Evolutionary conservation across 64 coral and sea anemone genomes (phyloP).

Genomic region (Stichodactyla helianthus): DNA sequence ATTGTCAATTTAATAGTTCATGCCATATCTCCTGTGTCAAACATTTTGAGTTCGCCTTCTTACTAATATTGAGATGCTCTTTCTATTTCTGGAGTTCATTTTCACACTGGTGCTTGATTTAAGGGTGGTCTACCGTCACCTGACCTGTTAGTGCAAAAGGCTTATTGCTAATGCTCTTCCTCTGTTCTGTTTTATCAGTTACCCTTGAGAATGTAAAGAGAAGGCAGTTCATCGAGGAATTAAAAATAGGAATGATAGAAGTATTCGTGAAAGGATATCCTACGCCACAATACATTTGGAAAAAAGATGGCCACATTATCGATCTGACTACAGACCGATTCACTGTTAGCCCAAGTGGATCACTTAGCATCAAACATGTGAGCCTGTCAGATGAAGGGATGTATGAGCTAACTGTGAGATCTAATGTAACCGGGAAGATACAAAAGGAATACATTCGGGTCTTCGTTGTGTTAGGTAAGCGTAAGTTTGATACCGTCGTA

Average conservation of each 20-base stretch:
- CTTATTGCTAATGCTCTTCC: background rate
- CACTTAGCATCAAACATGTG: background rate
- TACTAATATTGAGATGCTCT: no score
- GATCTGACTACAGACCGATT: background rate
- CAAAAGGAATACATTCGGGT: background rate
- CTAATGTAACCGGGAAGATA: background rate
- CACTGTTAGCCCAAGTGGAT: constrained; percentile 9
- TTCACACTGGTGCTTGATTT: no score
- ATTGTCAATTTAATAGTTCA: no score
- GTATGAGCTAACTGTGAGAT: background rate
- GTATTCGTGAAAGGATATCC: background rate
- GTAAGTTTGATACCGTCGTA: background rate
- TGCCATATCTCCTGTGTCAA: no score
- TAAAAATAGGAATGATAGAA: background rate
- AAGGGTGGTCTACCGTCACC: no score
- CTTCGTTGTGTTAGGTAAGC: background rate
- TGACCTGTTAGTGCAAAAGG: background rate
- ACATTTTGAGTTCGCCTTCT: no score
- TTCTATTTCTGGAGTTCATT: no score
- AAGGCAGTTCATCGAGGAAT: constrained; percentile 7
- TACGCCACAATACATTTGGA: background rate
- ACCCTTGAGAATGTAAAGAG: background rate
- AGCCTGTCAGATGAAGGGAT: background rate
- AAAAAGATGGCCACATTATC: background rate
- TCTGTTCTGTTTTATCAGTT: background rate